These are phyloP conservation scores for Psilopogon haemacephalus DNA, from an alignment of 2,113 vertebrate genomes.

Conservation along the genomic window DNA sequence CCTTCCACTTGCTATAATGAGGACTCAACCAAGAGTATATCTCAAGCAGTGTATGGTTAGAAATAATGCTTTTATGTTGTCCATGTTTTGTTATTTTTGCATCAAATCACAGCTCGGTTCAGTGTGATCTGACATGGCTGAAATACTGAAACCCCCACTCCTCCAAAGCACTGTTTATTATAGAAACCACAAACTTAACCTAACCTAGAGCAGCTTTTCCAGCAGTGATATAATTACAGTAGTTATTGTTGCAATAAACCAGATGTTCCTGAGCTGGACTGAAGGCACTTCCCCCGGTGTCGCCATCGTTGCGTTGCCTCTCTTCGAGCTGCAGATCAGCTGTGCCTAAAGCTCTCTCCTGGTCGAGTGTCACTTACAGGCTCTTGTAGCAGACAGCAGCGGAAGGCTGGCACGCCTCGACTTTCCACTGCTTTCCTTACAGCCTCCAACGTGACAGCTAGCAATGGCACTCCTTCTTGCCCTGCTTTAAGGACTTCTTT, in stretches of 20 bases:
- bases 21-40: background rate
- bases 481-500: background rate
- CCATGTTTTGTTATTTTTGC: conserved; percentile 61
- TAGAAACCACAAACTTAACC: conserved; percentile 69
- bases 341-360: conserved; percentile 60
- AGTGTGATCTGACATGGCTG: conserved; percentile 44
- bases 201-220: conserved; percentile 68
- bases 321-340: conserved; percentile 71
- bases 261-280: conserved; percentile 67
- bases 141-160: conserved; percentile 53
- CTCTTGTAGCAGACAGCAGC: conserved; percentile 1
- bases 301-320: conserved; percentile 58
- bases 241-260: conserved; percentile 74
- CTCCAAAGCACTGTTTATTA: conserved; percentile 65
- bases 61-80: conserved; percentile 57
- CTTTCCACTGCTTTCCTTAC: conserved; percentile 3
- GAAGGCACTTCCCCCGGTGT: conserved; percentile 42
- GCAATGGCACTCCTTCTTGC: conserved; percentile 18
- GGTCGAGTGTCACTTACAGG: conserved; percentile 51
- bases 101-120: conserved; percentile 60
- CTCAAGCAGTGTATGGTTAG: conserved; percentile 41
- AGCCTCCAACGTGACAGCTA: conserved; percentile 1
- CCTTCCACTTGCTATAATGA: conserved; percentile 15
- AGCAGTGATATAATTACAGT: conserved; percentile 73
- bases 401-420: background rate